These are phyloP conservation scores for Rhodinocichla rosea DNA, from an alignment of 2,113 vertebrate genomes.

Conservation along the genomic window DNA sequence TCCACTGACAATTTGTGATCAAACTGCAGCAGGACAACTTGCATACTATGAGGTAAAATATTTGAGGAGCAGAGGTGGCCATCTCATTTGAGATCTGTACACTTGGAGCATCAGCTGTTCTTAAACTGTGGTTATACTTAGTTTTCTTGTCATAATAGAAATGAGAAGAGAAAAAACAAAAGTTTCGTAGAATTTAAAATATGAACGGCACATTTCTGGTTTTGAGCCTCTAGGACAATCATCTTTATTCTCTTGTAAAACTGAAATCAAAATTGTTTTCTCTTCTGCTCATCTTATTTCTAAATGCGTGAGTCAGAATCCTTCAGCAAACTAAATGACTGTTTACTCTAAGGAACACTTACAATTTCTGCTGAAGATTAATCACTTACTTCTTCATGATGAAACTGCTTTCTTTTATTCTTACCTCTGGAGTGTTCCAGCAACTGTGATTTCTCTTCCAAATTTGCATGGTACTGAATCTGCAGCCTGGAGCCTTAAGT, in stretches of 20 bases:
- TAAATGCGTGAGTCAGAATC: neutral
- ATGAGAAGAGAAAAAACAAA: neutral
- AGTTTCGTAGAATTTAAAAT: neutral
- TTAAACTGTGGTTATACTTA: neutral
- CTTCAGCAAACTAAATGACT: neutral
- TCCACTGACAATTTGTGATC: neutral
- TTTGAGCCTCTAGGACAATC: neutral
- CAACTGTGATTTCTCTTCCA: neutral
- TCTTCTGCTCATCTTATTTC: neutral
- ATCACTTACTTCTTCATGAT: neutral
- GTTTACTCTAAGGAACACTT: neutral
- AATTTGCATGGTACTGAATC: neutral
- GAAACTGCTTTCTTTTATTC: neutral
- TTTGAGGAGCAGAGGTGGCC: neutral
- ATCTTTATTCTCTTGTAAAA: neutral
- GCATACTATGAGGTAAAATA: neutral
- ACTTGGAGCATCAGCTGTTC: neutral
- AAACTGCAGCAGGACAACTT: neutral
- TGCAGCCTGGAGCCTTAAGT: neutral
- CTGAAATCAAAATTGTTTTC: neutral
- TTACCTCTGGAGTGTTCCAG: neutral
- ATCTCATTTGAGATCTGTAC: neutral
- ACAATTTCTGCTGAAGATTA: neutral
- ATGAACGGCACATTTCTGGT: neutral
- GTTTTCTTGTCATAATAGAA: neutral